A percentile compares a stretch with the other conserved stretches of the same genome.
Conservation (phyloP, 2,888 invertebrate genomes). For the Tillus elongatus region DNA sequence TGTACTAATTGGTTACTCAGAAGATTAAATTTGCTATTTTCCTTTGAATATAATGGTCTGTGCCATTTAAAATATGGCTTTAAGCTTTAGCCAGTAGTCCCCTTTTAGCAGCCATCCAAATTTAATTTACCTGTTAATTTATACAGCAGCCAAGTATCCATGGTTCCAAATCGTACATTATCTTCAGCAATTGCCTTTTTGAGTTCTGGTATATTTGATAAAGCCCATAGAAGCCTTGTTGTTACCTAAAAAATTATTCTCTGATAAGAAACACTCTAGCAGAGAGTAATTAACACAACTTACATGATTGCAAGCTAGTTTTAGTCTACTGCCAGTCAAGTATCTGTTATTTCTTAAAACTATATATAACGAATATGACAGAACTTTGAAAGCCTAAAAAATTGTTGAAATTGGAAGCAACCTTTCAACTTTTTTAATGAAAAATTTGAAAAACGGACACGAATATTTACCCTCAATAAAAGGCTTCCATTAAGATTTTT, state of each 20-base stretch:
- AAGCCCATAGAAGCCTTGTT: constrained; percentile 67
- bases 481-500: constrained; percentile 49
- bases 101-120: too few species aligned
- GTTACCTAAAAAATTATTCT: constrained; percentile 29
- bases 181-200: constrained; percentile 53
- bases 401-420: neutral
- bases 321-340: constrained; percentile 74
- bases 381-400: neutral
- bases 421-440: too few species aligned
- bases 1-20: too few species aligned
- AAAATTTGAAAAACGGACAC: too few species aligned
- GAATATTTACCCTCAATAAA: constrained; percentile 42
- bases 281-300: constrained; percentile 17
- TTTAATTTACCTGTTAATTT: constrained; percentile 52
- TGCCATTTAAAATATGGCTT: too few species aligned
- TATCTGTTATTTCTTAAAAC: constrained; percentile 73
- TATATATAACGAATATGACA: constrained; percentile 58
- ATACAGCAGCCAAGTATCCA: constrained; percentile 90
- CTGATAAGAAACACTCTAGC: constrained; percentile 1
- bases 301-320: constrained; percentile 80
- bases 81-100: too few species aligned
- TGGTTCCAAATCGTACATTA: constrained; percentile 71
- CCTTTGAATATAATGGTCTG: too few species aligned
- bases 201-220: constrained; percentile 62
- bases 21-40: too few species aligned